These are phyloP conservation scores for Syritta pipiens DNA, from an alignment of 2,888 invertebrate species.

Conservation along the genomic window DNA sequence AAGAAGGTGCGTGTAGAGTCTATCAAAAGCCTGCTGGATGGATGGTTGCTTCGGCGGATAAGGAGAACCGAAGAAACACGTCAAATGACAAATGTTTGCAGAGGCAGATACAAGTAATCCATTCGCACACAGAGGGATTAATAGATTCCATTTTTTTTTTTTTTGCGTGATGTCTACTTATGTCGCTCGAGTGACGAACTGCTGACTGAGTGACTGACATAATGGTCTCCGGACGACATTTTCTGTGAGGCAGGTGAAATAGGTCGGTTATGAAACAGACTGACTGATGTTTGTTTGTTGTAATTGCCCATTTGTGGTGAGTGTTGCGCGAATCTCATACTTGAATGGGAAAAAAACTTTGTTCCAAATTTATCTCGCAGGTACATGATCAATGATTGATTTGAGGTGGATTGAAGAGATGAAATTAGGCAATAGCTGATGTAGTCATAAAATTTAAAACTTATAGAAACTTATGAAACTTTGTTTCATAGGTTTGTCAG, in stretches of 20 bases:
- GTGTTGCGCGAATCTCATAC: neutral
- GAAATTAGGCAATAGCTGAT: too few relatives aligned
- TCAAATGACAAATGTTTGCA: slow-evolving; percentile 48
- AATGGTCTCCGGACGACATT: slow-evolving; percentile 15
- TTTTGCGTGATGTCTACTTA: slow-evolving; percentile 44
- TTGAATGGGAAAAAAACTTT: neutral
- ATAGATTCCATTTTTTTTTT: slow-evolving; percentile 1
- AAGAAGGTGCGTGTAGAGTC: slow-evolving; percentile 10
- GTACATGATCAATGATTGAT: too few relatives aligned
- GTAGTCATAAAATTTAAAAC: too few relatives aligned
- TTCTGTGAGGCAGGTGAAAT: slow-evolving; percentile 21
- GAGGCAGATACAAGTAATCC: slow-evolving; percentile 21
- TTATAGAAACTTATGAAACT: too few relatives aligned
- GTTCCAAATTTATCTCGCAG: neutral
- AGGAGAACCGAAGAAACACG: slow-evolving; percentile 6
- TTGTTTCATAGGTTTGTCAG: too few relatives aligned
- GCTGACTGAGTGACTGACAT: slow-evolving; percentile 42
- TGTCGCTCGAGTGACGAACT: slow-evolving; percentile 53
- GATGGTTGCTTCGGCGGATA: slow-evolving; percentile 14
- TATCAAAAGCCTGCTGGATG: slow-evolving; percentile 8
- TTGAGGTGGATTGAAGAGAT: too few relatives aligned
- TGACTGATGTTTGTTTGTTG: neutral
- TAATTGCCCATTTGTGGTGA: neutral
- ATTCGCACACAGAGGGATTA: slow-evolving; percentile 3
- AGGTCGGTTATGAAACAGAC: slow-evolving; percentile 34